Conservation (phyloP, 2,113 vertebrate genomes). For the Alligator mississippiensis region DNA sequence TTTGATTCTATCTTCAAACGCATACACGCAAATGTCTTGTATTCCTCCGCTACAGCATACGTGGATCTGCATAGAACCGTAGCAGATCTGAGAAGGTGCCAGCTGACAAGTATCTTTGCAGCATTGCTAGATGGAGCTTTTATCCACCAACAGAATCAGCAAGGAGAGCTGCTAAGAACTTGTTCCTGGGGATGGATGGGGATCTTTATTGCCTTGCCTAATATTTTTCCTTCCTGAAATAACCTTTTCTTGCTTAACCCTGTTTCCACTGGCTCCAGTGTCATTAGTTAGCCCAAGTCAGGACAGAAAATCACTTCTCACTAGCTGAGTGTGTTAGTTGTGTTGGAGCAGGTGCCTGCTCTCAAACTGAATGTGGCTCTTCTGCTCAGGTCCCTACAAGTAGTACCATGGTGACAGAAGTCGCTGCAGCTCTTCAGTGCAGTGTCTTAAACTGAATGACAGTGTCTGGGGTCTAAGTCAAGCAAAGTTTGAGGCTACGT, state of each 20-base stretch:
- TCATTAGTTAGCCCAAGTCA: background rate
- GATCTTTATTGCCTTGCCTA: background rate
- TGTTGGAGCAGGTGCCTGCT: background rate
- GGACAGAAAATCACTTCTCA: rapidly evolving
- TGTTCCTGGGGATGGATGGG: conserved; percentile 35
- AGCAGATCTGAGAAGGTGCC: background rate
- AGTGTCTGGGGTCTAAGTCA: background rate
- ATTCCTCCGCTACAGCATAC: rapidly evolving
- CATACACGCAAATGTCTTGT: background rate
- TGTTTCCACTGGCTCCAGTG: background rate
- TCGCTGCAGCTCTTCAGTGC: background rate
- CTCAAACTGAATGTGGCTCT: background rate
- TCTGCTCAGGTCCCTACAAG: background rate
- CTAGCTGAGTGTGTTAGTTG: background rate
- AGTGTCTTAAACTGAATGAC: background rate
- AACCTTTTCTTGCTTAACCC: background rate
- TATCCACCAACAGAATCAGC: background rate
- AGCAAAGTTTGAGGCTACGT: rapidly evolving
- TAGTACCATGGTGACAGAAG: background rate
- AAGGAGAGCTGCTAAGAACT: background rate
- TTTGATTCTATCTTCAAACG: background rate
- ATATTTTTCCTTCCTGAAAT: conserved; percentile 50
- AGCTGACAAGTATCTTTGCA: background rate
- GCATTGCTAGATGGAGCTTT: rapidly evolving
- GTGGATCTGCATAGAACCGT: background rate